phyloP scores from a whole-genome alignment of 2,113 vertebrate species.

The Nansenia antarctica region DNA sequence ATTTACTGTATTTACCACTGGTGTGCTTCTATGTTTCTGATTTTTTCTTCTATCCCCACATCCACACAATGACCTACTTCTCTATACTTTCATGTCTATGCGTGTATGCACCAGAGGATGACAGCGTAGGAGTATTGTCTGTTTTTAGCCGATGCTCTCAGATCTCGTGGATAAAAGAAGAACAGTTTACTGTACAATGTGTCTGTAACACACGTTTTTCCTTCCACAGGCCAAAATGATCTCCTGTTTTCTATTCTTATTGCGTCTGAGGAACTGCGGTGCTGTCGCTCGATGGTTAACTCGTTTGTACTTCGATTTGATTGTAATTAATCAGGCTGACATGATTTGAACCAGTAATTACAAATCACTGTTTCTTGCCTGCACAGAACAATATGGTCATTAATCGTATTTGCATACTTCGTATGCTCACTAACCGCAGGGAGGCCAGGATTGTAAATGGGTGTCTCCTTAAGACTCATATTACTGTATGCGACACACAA shows the following conservation, averaged over 20 bases:
- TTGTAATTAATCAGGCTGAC: constrained; percentile 37
- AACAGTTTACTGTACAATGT: background rate
- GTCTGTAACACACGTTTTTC: background rate
- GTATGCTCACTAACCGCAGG: constrained; percentile 25
- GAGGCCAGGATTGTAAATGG: background rate
- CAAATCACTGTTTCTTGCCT: constrained; percentile 14
- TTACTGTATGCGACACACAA: background rate
- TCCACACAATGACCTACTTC: constrained; percentile 8
- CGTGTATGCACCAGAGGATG: background rate
- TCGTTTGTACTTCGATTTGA: constrained; percentile 36
- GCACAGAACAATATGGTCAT: constrained; percentile 30
- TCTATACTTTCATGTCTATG: background rate
- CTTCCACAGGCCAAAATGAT: background rate
- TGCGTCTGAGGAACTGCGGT: background rate
- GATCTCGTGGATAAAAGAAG: background rate
- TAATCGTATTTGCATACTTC: constrained; percentile 43
- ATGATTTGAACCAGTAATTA: constrained; percentile 33
- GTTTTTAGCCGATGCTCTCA: background rate
- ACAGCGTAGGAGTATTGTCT: background rate
- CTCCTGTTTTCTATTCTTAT: background rate
- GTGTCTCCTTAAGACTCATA: background rate
- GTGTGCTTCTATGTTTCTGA: constrained; percentile 22
- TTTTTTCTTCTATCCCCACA: background rate
- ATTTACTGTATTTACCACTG: constrained; percentile 10
- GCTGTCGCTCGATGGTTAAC: constrained; percentile 27